Evolutionary conservation across 2,888 invertebrate genomes (phyloP).

Genomic region (Epinotia ramella): DNA sequence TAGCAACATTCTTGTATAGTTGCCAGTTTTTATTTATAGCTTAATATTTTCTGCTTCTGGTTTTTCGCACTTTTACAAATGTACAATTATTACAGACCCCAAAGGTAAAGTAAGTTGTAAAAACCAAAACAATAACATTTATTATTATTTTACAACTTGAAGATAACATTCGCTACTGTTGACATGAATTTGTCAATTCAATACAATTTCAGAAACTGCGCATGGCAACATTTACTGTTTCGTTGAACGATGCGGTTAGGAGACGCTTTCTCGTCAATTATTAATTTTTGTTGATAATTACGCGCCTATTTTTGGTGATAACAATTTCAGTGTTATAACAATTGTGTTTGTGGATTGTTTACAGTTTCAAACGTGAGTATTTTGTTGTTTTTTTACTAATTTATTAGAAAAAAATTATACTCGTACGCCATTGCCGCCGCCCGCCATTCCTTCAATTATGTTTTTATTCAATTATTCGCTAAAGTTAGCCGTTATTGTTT

Average conservation of each 20-base stretch:
- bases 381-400: conserved; percentile 47
- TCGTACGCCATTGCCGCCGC: conserved; percentile 75
- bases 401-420: conserved; percentile 47
- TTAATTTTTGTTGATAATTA: conserved; percentile 60
- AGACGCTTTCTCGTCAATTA: conserved; percentile 66
- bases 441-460: conserved; percentile 73
- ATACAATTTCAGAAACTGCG: neutral
- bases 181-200: neutral
- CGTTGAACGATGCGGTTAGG: conserved; percentile 58
- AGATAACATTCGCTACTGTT: neutral
- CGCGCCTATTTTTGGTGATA: conserved; percentile 54
- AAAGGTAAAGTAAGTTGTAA: too few relatives aligned
- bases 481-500: conserved; percentile 2
- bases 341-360: conserved; percentile 59
- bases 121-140: too few relatives aligned
- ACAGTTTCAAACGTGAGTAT: conserved; percentile 63
- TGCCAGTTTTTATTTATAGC: neutral
- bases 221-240: conserved; percentile 57
- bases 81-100: too few relatives aligned
- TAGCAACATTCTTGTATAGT: neutral
- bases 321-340: conserved; percentile 57
- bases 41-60: too few relatives aligned
- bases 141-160: neutral
- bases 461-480: conserved; percentile 53
- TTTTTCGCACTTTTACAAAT: too few relatives aligned